These are phyloP conservation scores for Forbesichthys agassizii DNA, from an alignment of 2,113 vertebrate species.

Conservation along the genomic window DNA sequence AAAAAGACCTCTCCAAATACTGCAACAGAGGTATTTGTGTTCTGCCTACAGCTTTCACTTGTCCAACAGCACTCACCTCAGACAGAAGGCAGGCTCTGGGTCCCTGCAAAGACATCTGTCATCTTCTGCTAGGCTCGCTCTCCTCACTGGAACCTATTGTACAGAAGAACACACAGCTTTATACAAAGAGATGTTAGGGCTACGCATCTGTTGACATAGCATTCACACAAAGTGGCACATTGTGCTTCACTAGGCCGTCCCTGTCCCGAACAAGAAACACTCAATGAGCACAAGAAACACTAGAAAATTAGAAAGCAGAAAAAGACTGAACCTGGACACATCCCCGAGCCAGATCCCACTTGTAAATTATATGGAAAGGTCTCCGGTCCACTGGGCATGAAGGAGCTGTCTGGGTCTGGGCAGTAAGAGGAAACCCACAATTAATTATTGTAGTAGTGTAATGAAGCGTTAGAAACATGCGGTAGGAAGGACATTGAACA, in stretches of 20 bases:
- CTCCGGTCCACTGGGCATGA: slow-evolving; percentile 93
- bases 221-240: no score
- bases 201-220: no score
- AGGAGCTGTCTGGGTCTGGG: slow-evolving; percentile 80
- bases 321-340: slow-evolving; percentile 66
- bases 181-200: no score
- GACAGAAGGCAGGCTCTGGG: slow-evolving; percentile 3
- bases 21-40: no score
- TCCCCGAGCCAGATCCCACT: slow-evolving; percentile 71
- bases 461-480: not conserved
- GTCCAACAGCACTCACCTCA: no score
- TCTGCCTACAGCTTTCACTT: no score
- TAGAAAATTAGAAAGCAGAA: not conserved
- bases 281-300: not conserved
- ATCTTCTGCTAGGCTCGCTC: slow-evolving; percentile 28
- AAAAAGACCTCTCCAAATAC: not conserved
- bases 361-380: slow-evolving; percentile 85
- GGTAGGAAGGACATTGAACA: not conserved
- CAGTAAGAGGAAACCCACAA: slow-evolving; percentile 16
- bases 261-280: no score
- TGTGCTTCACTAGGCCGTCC: no score
- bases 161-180: no score
- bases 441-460: not conserved
- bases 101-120: slow-evolving; percentile 60
- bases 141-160: slow-evolving; percentile 69